These are phyloP conservation scores for Theocolax elegans DNA, from an alignment of 1,140 invertebrate species.

Conservation along the genomic window DNA sequence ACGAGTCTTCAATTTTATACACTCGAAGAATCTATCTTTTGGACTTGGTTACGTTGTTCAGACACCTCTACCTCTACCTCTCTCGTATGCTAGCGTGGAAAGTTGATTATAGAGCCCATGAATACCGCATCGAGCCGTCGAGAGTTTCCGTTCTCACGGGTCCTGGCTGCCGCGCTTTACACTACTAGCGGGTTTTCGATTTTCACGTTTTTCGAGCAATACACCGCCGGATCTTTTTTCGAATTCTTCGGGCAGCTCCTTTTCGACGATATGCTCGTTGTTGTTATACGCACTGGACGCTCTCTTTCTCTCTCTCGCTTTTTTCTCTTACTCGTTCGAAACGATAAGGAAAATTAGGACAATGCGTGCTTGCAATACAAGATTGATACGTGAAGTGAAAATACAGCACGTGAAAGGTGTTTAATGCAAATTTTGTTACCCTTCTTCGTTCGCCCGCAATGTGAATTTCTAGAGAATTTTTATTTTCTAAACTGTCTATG, in stretches of 20 bases:
- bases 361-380: constrained; percentile 17
- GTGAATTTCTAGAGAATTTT: background rate
- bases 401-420: background rate
- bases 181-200: constrained; percentile 17
- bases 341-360: constrained; percentile 21
- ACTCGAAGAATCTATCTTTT: constrained; percentile 7
- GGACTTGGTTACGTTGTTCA: too few relatives aligned
- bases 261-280: too few relatives aligned
- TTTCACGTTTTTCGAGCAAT: constrained; percentile 3
- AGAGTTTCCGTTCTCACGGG: constrained; percentile 19
- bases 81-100: constrained; percentile 1
- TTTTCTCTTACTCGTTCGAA: background rate
- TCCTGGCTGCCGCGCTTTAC: background rate
- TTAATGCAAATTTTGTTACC: background rate
- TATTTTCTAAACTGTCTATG: background rate
- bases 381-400: background rate
- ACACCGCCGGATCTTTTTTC: background rate
- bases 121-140: constrained; percentile 11
- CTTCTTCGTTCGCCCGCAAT: background rate
- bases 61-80: too few relatives aligned
- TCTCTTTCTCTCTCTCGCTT: too few relatives aligned
- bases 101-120: constrained; percentile 23
- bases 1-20: background rate
- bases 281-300: background rate
- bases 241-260: background rate